phyloP scores from a whole-genome alignment of 2,113 vertebrate species.

The Halcyon senegalensis region DNA sequence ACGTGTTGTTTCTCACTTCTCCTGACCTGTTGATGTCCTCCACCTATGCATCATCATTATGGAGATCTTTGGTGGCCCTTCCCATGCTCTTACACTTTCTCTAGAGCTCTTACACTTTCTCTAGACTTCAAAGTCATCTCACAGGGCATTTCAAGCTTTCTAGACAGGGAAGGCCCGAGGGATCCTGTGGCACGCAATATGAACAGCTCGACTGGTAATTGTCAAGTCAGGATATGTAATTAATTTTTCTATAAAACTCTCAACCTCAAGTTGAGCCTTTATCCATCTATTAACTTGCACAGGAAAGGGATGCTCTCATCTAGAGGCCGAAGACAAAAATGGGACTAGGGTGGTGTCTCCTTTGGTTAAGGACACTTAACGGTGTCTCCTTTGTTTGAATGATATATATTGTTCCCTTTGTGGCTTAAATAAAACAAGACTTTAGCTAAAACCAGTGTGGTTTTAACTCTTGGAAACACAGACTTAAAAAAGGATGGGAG shows the following conservation, averaged over 20 bases:
- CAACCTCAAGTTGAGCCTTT: constrained; percentile 4
- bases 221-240: constrained; percentile 66
- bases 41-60: background rate
- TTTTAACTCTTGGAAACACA: background rate
- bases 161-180: background rate
- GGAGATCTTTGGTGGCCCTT: background rate
- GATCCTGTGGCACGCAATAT: constrained; percentile 16
- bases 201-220: background rate
- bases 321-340: background rate
- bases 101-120: background rate
- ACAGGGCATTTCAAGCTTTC: background rate
- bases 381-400: background rate
- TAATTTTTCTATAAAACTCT: constrained; percentile 52
- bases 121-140: background rate
- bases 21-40: background rate
- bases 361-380: background rate
- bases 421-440: background rate
- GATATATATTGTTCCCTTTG: background rate
- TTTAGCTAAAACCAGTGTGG: background rate
- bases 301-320: background rate
- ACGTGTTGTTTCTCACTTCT: background rate
- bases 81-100: background rate
- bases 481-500: background rate
- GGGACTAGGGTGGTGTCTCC: background rate
- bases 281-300: constrained; percentile 14